Base-by-base conservation (phyloP, 2,888 invertebrate genomes). In the Sarcophaga carnaria region DNA sequence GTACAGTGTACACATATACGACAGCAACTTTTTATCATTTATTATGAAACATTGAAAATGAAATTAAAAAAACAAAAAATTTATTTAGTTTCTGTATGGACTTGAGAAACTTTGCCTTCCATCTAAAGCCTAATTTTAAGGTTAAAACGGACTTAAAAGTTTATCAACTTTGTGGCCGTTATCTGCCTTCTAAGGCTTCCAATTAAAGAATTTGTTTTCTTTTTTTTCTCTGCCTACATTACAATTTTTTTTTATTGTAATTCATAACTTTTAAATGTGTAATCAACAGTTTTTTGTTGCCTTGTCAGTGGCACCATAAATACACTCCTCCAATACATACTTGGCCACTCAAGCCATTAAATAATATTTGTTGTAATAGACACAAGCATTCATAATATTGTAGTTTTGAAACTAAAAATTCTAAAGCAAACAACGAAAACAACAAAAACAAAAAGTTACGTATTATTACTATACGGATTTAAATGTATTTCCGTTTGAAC, bases 401-500 rank as follows among this genome's bases (percentile, higher is more conserved):
- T 22, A 37, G 37, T 37, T 37, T 37, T 10, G 37, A 10, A 37
- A 37, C 37, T 37, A 37, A 67, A 64, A 27, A 12, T 5, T 47
- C 47, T 20, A 37, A 47, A 74, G 45, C 17, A 45, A 63, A 54
- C 20, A 76, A 14, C 10, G 4, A 49, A 49, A 62, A 45, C 4
- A 22, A 37, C 59, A 62, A 17, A 20, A 63, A n/a, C 14, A 75
- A 62, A 47, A 22, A 71, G 70, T 83, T 20, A n/a, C 47, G 75
- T 77, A 66, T 67, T 75, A 70, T 62, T 79, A 76, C 79, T 69
- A 49, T 69, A 83, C 14, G 69, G 63, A 62, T 86, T 83, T 80
- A 69, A 77, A 80, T 74, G 80, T 59, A 70, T 74, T 74, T 86
- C 80, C 80, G 83, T 72, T 22, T 76, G 59, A 83, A 72, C 77